These are phyloP conservation scores for Tyto alba DNA, from an alignment of 2,113 vertebrate genomes.

Conservation along the genomic window DNA sequence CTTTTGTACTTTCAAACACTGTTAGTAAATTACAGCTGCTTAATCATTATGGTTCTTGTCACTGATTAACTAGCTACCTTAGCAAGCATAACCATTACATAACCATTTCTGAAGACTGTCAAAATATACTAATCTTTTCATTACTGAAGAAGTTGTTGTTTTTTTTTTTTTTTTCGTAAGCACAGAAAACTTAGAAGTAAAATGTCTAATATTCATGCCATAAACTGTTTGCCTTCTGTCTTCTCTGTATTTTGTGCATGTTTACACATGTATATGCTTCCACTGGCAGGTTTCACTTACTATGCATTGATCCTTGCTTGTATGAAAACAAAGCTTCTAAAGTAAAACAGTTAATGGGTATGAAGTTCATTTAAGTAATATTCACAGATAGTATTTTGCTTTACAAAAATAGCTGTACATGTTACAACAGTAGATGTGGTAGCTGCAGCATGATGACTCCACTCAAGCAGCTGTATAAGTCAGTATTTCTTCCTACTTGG, in stretches of 20 bases:
- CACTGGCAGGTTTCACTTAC: background rate
- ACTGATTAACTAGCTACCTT: constrained; percentile 17
- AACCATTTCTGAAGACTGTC: background rate
- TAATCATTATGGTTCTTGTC: constrained; percentile 35
- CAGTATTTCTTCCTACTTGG: background rate
- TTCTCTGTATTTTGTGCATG: background rate
- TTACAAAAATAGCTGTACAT: background rate
- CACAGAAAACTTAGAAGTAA: background rate
- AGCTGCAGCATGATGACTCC: background rate
- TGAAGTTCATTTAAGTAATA: background rate
- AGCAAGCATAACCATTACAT: background rate
- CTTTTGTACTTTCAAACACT: constrained; percentile 39
- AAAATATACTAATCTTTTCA: background rate
- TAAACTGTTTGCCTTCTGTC: background rate
- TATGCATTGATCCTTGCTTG: background rate
- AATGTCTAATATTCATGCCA: background rate
- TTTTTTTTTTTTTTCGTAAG: background rate
- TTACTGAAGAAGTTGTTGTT: background rate
- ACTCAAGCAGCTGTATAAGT: background rate
- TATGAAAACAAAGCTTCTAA: background rate
- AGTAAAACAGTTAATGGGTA: background rate
- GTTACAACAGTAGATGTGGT: background rate
- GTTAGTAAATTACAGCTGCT: constrained; percentile 2
- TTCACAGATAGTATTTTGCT: background rate
- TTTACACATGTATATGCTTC: background rate